These are phyloP conservation scores for Hypothenemus hampei DNA, from an alignment of 1,140 invertebrate genomes.

Conservation along the genomic window DNA sequence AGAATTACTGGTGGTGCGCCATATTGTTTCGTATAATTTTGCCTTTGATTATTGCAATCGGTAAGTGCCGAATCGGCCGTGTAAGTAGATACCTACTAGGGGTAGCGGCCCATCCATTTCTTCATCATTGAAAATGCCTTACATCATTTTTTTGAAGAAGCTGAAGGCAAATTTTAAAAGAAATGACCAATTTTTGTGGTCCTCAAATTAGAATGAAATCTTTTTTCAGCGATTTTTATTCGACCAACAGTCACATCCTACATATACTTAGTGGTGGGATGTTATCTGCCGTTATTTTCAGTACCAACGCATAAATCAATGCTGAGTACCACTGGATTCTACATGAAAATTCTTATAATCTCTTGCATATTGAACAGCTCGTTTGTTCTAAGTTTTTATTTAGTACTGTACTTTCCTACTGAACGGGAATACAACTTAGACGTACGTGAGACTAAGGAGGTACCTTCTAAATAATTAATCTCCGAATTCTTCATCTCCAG, in stretches of 20 bases:
- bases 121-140: too few species aligned
- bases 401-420: slow-evolving; percentile 4
- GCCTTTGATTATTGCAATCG: background rate
- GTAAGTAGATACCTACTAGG: too few species aligned
- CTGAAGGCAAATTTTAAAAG: too few species aligned
- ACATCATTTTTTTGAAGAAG: too few species aligned
- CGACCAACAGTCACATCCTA: slow-evolving; percentile 12
- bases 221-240: slow-evolving; percentile 13
- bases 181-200: too few species aligned
- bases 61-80: slow-evolving; percentile 5
- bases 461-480: background rate
- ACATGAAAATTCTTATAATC: slow-evolving; percentile 14
- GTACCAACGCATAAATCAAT: slow-evolving; percentile 3
- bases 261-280: slow-evolving; percentile 13
- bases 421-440: background rate
- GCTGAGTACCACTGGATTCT: slow-evolving; percentile 4
- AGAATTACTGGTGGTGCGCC: slow-evolving; percentile 13
- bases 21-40: slow-evolving; percentile 7
- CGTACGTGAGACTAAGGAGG: slow-evolving; percentile 9
- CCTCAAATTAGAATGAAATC: slow-evolving; percentile 2
- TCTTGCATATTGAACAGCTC: slow-evolving; percentile 3
- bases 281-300: slow-evolving; percentile 20
- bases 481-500: slow-evolving; percentile 4
- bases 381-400: slow-evolving; percentile 7
- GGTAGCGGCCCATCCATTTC: background rate